phyloP scores from a whole-genome alignment of 2,797 vertebrate species.

The Sebastes itinus region DNA sequence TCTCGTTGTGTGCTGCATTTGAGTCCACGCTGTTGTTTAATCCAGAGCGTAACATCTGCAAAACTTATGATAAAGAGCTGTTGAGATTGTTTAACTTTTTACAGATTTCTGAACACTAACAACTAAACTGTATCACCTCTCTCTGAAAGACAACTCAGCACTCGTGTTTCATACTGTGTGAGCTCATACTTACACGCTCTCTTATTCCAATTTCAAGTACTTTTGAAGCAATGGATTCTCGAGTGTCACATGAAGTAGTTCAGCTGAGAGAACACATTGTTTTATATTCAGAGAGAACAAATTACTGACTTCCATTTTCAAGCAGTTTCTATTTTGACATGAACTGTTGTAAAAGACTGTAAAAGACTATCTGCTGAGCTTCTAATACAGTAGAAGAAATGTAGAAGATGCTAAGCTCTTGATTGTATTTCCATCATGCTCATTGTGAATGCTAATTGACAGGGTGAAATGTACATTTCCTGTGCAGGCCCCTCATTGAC shows the following conservation, averaged over 20 bases:
- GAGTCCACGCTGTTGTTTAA: too few relatives aligned
- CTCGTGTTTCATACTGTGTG: background rate
- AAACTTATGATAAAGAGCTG: background rate
- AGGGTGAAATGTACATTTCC: conserved; percentile 78
- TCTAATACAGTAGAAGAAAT: background rate
- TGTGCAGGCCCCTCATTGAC: conserved; percentile 80
- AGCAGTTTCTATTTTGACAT: background rate
- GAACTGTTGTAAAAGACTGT: conserved; percentile 4
- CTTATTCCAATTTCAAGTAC: background rate
- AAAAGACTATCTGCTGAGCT: conserved; percentile 23
- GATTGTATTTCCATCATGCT: conserved; percentile 34
- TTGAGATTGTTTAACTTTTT: background rate
- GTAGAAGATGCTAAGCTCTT: conserved; percentile 28
- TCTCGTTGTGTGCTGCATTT: too few relatives aligned
- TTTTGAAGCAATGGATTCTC: background rate
- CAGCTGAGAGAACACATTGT: background rate
- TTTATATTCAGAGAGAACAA: background rate
- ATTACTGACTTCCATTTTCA: background rate
- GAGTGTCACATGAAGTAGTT: background rate
- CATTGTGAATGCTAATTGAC: conserved; percentile 69
- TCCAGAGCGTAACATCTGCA: too few relatives aligned
- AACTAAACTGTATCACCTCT: background rate
- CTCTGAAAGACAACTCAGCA: background rate
- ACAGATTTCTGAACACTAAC: background rate
- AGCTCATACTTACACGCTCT: background rate